These are phyloP conservation scores for Dione juno DNA, from an alignment of 2,888 invertebrate genomes.

Conservation along the genomic window DNA sequence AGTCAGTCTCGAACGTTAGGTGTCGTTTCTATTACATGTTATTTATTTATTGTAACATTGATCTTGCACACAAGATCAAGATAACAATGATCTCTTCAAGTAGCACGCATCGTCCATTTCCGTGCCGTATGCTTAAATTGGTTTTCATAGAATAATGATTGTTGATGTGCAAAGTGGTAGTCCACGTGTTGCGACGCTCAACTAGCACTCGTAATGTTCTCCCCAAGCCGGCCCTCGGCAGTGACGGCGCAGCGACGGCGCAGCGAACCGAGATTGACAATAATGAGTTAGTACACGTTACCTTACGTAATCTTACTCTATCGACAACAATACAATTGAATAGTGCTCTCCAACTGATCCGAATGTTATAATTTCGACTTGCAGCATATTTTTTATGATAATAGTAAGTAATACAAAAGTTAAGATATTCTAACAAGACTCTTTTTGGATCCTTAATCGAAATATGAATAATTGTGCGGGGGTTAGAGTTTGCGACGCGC, in stretches of 20 bases:
- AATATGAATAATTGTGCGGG: slow-evolving; percentile 44
- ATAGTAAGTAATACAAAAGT: neutral
- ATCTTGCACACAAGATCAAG: slow-evolving; percentile 33
- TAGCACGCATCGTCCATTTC: slow-evolving; percentile 30
- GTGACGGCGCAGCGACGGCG: slow-evolving; percentile 35
- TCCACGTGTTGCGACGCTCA: slow-evolving; percentile 30
- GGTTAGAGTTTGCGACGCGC: slow-evolving; percentile 58
- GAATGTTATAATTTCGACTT: neutral
- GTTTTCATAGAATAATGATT: slow-evolving; percentile 27
- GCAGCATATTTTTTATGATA: neutral
- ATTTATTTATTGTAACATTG: slow-evolving; percentile 37
- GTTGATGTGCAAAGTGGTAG: slow-evolving; percentile 10
- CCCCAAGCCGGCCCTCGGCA: slow-evolving; percentile 38
- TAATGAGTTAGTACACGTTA: slow-evolving; percentile 60
- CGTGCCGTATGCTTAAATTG: slow-evolving; percentile 20
- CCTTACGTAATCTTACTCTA: slow-evolving; percentile 65
- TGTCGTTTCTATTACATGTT: slow-evolving; percentile 13
- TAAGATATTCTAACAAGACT: slow-evolving; percentile 7
- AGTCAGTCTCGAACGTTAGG: neutral
- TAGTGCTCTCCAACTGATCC: neutral
- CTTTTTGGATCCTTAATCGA: slow-evolving; percentile 12
- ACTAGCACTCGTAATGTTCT: slow-evolving; percentile 34
- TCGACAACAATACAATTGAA: slow-evolving; percentile 25
- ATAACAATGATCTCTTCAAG: slow-evolving; percentile 24
- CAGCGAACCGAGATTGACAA: slow-evolving; percentile 53